Evolutionary conservation across 2,797 vertebrate genomes (phyloP), one percentile per base, ranked within the genome.

Genomic region (Astyanax mexicanus): DNA sequence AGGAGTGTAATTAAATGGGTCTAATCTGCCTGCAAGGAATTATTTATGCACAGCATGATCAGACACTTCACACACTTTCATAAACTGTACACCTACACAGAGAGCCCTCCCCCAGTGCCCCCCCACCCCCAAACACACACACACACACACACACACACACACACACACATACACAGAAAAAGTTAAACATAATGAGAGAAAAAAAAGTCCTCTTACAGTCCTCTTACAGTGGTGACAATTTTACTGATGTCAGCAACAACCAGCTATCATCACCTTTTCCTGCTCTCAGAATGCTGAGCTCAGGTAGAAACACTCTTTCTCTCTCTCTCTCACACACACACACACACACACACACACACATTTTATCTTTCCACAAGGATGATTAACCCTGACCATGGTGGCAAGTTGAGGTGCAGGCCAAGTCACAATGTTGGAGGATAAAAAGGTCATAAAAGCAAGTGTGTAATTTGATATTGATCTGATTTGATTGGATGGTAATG

Each of bases 11-110:
- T 62, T 68, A 73, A 73, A 51, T 21, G 21, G 47, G 69, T 25
- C 58, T 69, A 60, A 78, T 78, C 57, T 19, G 27, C 25, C 54
- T 44, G 51, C 54, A 61, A 70, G 55, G 52, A 42, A 32, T 27
- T 68, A 60, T 68, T 73, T 73, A 54, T 61, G 40, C 70, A 78
- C 76, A 73, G 70, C 45, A 61, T 68, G 69, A 51, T 72, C 54
- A 72, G 40, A 49, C 52, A 44, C 42, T 66, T 72, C 40, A 51
- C 61, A 45, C 61, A 23, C 12, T 61, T 72, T 68, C 45, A 73
- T 38, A 73, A 51, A 42, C 57, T 54, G 52, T 15, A 60, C 74
- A 60, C 74, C 65, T 65, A 65, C 23, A 44, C 42, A 25, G 23
- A 65, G 61, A 65, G 57, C 13, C 15, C 6, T 7, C 6, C 54